Evolutionary conservation across 2,888 invertebrate species (phyloP), one percentile per base, ranked within the genome.

Genomic region (Lacanobia wlatinum): DNA sequence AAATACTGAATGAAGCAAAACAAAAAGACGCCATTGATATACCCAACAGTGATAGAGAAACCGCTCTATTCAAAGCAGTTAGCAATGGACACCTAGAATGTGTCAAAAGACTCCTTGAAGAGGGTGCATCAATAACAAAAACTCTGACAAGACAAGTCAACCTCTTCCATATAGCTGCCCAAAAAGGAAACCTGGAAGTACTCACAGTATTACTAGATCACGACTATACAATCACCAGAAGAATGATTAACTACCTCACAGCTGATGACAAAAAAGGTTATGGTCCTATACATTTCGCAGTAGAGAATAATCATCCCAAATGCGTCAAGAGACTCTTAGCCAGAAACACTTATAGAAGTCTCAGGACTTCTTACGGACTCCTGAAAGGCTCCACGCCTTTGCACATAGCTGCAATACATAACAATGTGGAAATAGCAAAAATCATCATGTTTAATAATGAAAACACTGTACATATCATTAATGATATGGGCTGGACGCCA

Each of bases 111-210:
- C 85, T 96, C 9, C 86, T 96, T 12, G 84, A 93, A 40, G 91
- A 92, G 79, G 94, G 94, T 21, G 96, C 94, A 14, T 89, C 89
- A 9, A 85, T 94, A 14, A 85, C 84, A n/a, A 78, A 84, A 40
- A 88, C 85, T 28, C 76, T 92, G 38, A 79, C 89, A 5, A 88
- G 88, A n/a, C 85, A 90, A 62, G 86, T 89, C 21, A 97, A 96
- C 10, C 93, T 97, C 61, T 90, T 97, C 94, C 87, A n/a, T 89
- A 70, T 83, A 46, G 80, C 87, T 16, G 82, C 87, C 58, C 95
- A 94, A 85, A 89, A 91, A 72, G 96, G 97, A 2, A 92, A 95
- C 67, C 82, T 92, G n/a, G 93, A 95, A 18, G 96, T 97, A 78
- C 93, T 97, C 10, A 92, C 94, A 76, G 89, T 92, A 21, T 90